Base-by-base conservation (phyloP, 1,140 invertebrate species). In the Gonioctena quinquepunctata region DNA sequence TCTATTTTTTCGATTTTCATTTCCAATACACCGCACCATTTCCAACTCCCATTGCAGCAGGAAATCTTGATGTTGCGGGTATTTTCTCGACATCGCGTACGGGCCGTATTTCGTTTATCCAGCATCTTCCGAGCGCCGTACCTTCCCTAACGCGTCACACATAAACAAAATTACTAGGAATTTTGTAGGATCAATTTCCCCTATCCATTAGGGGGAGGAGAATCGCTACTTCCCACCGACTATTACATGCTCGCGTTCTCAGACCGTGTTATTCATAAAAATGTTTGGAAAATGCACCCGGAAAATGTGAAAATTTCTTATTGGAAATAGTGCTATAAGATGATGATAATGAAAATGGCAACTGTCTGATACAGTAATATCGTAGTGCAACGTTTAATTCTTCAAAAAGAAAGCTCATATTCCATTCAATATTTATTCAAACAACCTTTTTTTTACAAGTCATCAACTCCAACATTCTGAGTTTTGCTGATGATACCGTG, bases 131-230 rank as follows among this genome's bases (percentile, higher is more conserved):
- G 70, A 66, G 66, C 26, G 57, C 59, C 28, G 70, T 68, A 66
- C 27, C 68, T 52, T 71, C 74, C 67, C 57, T 49, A n/a, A 49
- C 74, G 68, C 76, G 76, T 75, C 74, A 72, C 79, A 79, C 79
- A 80, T 80, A 80, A 80, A 80, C 77, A 80, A 80, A 80, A 80
- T 80, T 80, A 80, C 79, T 73, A 70, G 77, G 77, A 80, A 80
- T 80, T 80, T 79, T 77, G 76, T 78, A 78, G 76, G 79, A 80
- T 80, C 77, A 80, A 75, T 74, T 80, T 78, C 72, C 79, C 79
- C 79, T 72, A 79, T 77, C 77, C 77, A 79, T 79, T 79, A 79
- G 77, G 74, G 76, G 28, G 68, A 66, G 57, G 42, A 65, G 48
- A 19, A 13, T 56, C 42, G 42, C 54, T 54, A 61, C 75, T 77